phyloP scores from a whole-genome alignment of 2,888 invertebrate species.

The Tanytarsus gracilentus region DNA sequence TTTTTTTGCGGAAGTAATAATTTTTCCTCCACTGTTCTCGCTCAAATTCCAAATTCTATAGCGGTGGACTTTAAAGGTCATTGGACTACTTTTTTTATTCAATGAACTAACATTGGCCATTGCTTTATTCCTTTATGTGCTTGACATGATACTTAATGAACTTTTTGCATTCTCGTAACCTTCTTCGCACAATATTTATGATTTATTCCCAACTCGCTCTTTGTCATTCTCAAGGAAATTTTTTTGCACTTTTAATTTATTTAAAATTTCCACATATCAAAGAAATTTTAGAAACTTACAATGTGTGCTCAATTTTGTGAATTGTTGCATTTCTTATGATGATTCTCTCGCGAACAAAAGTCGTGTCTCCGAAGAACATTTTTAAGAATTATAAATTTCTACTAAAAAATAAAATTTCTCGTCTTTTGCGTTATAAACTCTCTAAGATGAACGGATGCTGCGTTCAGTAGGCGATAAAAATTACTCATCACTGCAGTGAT shows the following conservation, averaged over 20 bases:
- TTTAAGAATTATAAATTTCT: background rate
- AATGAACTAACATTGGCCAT: background rate
- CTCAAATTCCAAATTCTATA: no score
- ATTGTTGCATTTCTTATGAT: slow-evolving; percentile 14
- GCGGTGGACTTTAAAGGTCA: slow-evolving; percentile 16
- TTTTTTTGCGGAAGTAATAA: slow-evolving; percentile 1
- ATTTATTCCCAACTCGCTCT: no score
- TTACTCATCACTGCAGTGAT: background rate
- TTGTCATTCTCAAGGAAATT: no score
- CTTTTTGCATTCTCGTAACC: no score
- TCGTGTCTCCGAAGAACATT: slow-evolving; percentile 3
- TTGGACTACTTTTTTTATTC: background rate
- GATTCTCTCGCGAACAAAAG: slow-evolving; percentile 15
- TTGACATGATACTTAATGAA: no score
- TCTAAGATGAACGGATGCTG: slow-evolving; percentile 21
- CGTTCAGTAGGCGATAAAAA: slow-evolving; percentile 22
- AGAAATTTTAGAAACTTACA: slow-evolving; percentile 21
- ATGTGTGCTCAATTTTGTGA: slow-evolving; percentile 16
- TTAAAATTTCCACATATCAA: background rate
- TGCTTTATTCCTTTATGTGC: background rate
- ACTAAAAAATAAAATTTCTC: background rate
- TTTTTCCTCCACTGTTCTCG: background rate
- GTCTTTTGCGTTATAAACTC: background rate
- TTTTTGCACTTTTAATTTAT: background rate
- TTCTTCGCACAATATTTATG: no score